Evolutionary conservation across 2,888 invertebrate genomes (phyloP).

Genomic region (Aporophyla nigra): DNA sequence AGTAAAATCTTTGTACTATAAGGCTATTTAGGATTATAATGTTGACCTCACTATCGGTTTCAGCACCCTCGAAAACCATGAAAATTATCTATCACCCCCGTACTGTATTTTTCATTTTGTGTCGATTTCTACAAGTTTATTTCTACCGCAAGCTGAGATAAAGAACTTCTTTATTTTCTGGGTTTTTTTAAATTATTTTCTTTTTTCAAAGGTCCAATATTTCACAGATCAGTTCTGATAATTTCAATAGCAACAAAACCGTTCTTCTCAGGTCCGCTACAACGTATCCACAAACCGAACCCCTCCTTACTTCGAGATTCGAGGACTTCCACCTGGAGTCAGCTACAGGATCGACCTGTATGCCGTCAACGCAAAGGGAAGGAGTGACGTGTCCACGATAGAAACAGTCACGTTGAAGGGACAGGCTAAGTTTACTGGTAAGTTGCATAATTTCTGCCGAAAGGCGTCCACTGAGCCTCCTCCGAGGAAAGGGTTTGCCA

Average conservation of each 20-base stretch:
- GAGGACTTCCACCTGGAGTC: conserved; percentile 93
- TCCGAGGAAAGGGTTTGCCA: too few relatives aligned
- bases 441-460: conserved; percentile 69
- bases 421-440: conserved; percentile 96
- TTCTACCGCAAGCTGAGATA: too few relatives aligned
- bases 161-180: too few relatives aligned
- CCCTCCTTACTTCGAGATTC: conserved; percentile 93
- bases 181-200: too few relatives aligned
- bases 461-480: too few relatives aligned
- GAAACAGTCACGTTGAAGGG: conserved; percentile 96
- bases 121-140: too few relatives aligned
- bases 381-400: conserved; percentile 95
- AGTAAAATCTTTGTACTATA: too few relatives aligned
- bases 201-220: too few relatives aligned
- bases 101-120: too few relatives aligned
- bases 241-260: not conserved
- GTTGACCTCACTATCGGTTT: conserved; percentile 7
- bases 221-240: not conserved
- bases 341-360: conserved; percentile 96
- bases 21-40: too few relatives aligned
- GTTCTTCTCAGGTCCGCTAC: conserved; percentile 86
- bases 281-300: conserved; percentile 92
- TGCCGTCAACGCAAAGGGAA: conserved; percentile 96
- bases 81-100: too few relatives aligned
- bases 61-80: too few relatives aligned